phyloP scores from a whole-genome alignment of 2,797 vertebrate genomes.

The Anguilla marmorata region DNA sequence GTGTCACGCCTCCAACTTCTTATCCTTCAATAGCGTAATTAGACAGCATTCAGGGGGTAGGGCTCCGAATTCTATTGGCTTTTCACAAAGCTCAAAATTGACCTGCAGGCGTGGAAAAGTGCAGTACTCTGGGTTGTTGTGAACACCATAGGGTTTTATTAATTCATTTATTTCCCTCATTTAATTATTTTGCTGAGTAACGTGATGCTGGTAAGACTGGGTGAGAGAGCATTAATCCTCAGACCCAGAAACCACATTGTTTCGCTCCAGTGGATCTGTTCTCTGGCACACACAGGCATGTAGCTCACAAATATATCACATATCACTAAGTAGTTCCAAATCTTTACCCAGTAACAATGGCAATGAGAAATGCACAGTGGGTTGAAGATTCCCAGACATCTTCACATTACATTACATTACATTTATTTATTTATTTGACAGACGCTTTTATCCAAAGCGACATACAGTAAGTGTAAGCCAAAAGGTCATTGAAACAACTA shows the following conservation, averaged over 20 bases:
- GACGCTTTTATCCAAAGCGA: too few relatives aligned
- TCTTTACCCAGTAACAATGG: background rate
- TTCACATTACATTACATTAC: too few relatives aligned
- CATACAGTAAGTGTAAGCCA: too few relatives aligned
- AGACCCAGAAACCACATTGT: background rate
- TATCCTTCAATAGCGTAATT: background rate
- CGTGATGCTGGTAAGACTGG: background rate
- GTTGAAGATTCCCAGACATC: too few relatives aligned
- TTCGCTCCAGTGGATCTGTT: background rate
- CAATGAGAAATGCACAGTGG: background rate
- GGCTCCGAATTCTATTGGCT: background rate
- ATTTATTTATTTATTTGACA: too few relatives aligned
- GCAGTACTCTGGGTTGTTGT: background rate
- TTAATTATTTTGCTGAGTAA: background rate
- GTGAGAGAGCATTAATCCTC: background rate
- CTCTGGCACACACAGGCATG: background rate
- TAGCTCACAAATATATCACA: background rate
- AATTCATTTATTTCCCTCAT: background rate
- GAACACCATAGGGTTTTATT: background rate
- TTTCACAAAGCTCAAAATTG: conserved; percentile 2
- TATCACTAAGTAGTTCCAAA: background rate
- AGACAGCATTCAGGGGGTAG: background rate
- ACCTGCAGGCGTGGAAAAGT: background rate
- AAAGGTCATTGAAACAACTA: too few relatives aligned
- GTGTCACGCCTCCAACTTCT: background rate